These are phyloP conservation scores for Hydractinia echinata DNA, from an alignment of 30 jellyfish, hydroid and myxozoan species.

Conservation along the genomic window DNA sequence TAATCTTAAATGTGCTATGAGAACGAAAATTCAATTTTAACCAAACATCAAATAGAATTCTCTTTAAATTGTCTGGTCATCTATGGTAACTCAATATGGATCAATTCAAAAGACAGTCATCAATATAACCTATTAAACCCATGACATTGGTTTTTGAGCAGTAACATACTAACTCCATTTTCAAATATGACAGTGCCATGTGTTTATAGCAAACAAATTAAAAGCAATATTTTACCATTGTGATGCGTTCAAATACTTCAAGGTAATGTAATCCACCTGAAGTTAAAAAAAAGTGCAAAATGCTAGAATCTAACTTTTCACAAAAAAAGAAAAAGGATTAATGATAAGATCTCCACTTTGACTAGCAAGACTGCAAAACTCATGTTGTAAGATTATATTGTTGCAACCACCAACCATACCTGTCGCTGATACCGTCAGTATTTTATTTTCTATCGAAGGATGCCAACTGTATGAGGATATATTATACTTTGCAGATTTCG, in stretches of 20 bases:
- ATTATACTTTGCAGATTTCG: slow-evolving; percentile 41
- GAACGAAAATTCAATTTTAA: no score
- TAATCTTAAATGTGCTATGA: no score
- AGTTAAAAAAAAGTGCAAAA: not conserved
- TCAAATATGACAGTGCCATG: no score
- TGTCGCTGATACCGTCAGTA: slow-evolving; percentile 50
- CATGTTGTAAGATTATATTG: no score
- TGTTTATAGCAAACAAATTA: not conserved
- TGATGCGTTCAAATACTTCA: slow-evolving; percentile 63
- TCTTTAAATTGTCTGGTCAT: no score
- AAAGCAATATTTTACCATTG: slow-evolving; percentile 51
- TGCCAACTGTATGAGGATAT: slow-evolving; percentile 86
- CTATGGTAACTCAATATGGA: no score
- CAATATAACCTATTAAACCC: no score
- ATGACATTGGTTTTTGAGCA: no score
- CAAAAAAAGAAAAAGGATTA: not conserved
- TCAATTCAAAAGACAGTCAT: no score
- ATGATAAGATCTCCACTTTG: not conserved
- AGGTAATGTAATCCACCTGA: slow-evolving; percentile 60
- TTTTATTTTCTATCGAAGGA: slow-evolving; percentile 58
- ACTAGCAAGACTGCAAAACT: no score
- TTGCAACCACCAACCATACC: slow-evolving; percentile 27
- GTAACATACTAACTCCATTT: not conserved
- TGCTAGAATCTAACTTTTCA: no score
- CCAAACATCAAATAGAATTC: no score